Percentiles rank a stretch among this genome's conserved stretches.
These are phyloP conservation scores for Doris montereyensis DNA, from an alignment of 2,888 invertebrate genomes.

Conservation along the genomic window DNA sequence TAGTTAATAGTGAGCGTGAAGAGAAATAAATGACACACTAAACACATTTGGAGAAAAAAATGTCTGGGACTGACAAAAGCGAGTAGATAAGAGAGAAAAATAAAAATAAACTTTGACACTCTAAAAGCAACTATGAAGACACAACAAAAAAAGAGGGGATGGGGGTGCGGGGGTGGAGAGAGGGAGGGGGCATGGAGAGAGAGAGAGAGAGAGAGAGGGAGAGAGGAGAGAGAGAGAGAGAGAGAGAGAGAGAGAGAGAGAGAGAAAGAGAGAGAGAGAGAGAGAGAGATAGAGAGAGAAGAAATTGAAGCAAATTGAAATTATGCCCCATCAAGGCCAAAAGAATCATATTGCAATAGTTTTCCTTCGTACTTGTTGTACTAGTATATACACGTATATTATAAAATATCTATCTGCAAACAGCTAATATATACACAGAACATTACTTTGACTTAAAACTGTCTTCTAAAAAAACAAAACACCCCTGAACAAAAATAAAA, in stretches of 20 bases:
- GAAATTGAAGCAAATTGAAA: neutral
- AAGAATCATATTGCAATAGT: neutral
- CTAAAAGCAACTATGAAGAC: slow-evolving; percentile 2
- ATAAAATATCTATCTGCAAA: too few relatives aligned
- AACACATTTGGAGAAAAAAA: too few relatives aligned
- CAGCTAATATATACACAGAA: too few relatives aligned
- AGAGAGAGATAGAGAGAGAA: neutral
- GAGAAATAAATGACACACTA: too few relatives aligned
- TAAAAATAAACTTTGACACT: neutral
- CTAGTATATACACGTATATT: neutral
- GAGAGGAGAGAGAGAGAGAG: neutral
- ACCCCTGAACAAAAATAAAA: too few relatives aligned
- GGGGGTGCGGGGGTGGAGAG: neutral
- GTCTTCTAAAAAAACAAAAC: too few relatives aligned
- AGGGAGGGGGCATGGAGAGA: too few relatives aligned
- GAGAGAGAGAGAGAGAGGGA: neutral
- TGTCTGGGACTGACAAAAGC: too few relatives aligned
- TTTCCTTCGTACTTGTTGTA: neutral
- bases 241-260: slow-evolving; percentile 4
- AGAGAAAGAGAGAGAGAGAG: neutral
- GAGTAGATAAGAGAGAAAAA: too few relatives aligned
- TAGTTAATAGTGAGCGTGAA: too few relatives aligned
- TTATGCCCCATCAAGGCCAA: neutral
- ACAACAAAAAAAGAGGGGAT: neutral
- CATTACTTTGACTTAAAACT: too few relatives aligned